Percentiles rank a stretch among this genome's conserved stretches.
Evolutionary conservation across 2,888 invertebrate species (phyloP).

Genomic region (Polylopha cassiicola): DNA sequence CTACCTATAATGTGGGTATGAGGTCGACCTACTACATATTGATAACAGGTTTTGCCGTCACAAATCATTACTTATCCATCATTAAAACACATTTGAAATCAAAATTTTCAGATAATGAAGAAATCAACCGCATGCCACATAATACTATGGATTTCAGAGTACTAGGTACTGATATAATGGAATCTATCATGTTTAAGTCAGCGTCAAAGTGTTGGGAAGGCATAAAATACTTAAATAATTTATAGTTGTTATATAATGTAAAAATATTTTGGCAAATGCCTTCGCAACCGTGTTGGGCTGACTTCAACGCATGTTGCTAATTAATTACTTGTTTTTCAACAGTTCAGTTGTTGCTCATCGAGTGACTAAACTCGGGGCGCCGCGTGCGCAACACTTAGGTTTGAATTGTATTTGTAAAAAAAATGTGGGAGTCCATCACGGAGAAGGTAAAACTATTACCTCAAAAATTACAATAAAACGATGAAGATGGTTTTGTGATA

Average conservation of each 20-base stretch:
- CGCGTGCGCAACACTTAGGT: slow-evolving; percentile 76
- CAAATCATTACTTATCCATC: slow-evolving; percentile 18
- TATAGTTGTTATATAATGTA: background rate
- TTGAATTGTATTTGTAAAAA: slow-evolving; percentile 76
- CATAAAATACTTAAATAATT: slow-evolving; percentile 32
- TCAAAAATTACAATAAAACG: slow-evolving; percentile 60
- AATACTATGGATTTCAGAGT: slow-evolving; percentile 67
- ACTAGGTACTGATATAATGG: slow-evolving; percentile 52
- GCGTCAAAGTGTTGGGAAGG: slow-evolving; percentile 63
- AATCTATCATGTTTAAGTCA: slow-evolving; percentile 62
- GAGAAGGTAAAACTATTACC: slow-evolving; percentile 73
- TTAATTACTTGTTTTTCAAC: slow-evolving; percentile 77
- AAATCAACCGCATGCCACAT: slow-evolving; percentile 62
- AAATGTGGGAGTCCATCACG: slow-evolving; percentile 70
- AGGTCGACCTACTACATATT: background rate
- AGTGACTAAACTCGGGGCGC: slow-evolving; percentile 76
- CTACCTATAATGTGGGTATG: slow-evolving; percentile 27
- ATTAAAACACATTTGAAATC: too few species aligned
- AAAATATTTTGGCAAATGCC: slow-evolving; percentile 35
- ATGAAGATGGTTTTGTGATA: slow-evolving; percentile 54
- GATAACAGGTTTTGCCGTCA: slow-evolving; percentile 10
- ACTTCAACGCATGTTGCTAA: slow-evolving; percentile 76
- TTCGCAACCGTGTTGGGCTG: slow-evolving; percentile 61
- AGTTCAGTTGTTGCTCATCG: slow-evolving; percentile 76
- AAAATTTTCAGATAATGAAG: slow-evolving; percentile 16